Percentiles rank a stretch among this genome's conserved stretches.
phyloP scores from a whole-genome alignment of 2,888 invertebrate genomes.

The Torymus tubicola region DNA sequence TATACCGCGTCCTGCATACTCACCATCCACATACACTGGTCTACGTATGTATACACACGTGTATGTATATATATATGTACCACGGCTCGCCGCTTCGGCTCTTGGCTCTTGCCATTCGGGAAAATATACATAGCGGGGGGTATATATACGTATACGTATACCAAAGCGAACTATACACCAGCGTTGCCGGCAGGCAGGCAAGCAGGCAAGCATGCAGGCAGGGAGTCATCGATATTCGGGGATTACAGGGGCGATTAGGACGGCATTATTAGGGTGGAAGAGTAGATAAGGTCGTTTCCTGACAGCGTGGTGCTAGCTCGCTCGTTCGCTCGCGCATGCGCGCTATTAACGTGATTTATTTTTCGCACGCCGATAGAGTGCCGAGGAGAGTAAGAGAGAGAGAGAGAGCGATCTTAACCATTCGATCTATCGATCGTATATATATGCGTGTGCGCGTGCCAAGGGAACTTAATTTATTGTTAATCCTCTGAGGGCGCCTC shows the following conservation, averaged over 20 bases:
- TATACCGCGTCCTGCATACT: no score
- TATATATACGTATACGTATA: no score
- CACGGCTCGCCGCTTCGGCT: background rate
- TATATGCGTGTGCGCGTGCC: constrained; percentile 6
- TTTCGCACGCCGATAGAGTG: constrained; percentile 58
- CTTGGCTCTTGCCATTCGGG: constrained; percentile 40
- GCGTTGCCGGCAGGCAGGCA: no score
- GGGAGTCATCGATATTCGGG: constrained; percentile 64
- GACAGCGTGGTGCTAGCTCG: constrained; percentile 51
- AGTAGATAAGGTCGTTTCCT: constrained; percentile 66
- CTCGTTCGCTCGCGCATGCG: background rate
- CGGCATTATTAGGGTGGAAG: constrained; percentile 66
- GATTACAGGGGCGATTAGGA: constrained; percentile 65
- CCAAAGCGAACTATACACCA: no score
- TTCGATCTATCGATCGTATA: constrained; percentile 61
- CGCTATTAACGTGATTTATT: constrained; percentile 64
- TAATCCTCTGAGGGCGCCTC: constrained; percentile 5
- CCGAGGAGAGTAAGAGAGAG: background rate
- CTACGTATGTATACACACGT: no score
- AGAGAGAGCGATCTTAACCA: constrained; percentile 58
- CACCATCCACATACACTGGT: no score
- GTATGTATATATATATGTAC: no score
- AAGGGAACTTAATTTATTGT: constrained; percentile 38
- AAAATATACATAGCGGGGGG: constrained; percentile 61
- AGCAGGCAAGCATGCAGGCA: no score